Evolutionary conservation across 2,113 vertebrate species (phyloP).

Genomic region (Oryzias curvinotus): DNA sequence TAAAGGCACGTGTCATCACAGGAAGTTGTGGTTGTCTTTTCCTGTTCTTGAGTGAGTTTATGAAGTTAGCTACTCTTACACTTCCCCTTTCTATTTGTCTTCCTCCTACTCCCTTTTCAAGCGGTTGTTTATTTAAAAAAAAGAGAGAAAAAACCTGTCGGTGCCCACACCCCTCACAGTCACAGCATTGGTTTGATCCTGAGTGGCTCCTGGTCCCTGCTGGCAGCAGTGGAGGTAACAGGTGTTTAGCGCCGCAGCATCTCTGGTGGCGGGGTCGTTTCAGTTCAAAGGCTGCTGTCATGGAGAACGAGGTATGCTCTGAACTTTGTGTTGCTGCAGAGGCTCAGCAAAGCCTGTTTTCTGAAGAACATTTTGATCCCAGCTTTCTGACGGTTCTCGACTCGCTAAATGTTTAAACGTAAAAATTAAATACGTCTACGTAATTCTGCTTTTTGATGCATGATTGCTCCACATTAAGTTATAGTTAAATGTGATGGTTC

Average conservation of each 20-base stretch:
- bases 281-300: slow-evolving; percentile 32
- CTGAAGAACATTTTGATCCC: too few species aligned
- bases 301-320: slow-evolving; percentile 79
- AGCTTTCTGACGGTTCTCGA: too few species aligned
- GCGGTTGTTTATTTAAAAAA: too few species aligned
- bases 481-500: too few species aligned
- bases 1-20: slow-evolving; percentile 62
- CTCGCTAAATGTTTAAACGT: too few species aligned
- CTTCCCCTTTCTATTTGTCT: slow-evolving; percentile 27
- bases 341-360: too few species aligned
- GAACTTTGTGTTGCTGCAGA: not conserved
- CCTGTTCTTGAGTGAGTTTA: slow-evolving; percentile 58
- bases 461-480: too few species aligned
- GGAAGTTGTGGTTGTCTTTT: slow-evolving; percentile 75
- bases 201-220: slow-evolving; percentile 10
- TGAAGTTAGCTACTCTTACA: slow-evolving; percentile 25
- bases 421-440: too few species aligned
- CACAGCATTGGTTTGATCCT: slow-evolving; percentile 8
- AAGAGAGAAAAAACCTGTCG: too few species aligned
- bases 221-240: slow-evolving; percentile 45
- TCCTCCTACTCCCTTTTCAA: too few species aligned
- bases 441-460: too few species aligned
- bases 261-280: slow-evolving; percentile 4
- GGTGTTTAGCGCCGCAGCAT: slow-evolving; percentile 34
- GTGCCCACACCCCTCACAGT: slow-evolving; percentile 26